Conservation (phyloP, 2,113 vertebrate species). For the Herpetotheres cachinnans region DNA sequence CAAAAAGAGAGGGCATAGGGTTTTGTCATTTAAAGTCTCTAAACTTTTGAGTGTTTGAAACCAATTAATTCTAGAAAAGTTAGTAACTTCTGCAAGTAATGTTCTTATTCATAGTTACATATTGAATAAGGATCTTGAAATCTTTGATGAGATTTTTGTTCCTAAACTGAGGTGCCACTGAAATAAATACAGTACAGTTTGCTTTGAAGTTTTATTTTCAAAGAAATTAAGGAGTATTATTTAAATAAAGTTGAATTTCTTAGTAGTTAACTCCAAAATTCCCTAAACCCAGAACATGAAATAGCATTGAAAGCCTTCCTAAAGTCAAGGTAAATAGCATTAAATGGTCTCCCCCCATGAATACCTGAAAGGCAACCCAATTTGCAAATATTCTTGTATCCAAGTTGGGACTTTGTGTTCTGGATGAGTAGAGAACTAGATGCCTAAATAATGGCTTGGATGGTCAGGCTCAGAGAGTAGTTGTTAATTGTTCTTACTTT, state of each 20-base stretch:
- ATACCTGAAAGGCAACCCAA: not conserved
- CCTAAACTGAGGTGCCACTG: not conserved
- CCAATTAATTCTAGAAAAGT: not conserved
- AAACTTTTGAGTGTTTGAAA: not conserved
- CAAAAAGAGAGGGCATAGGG: not conserved
- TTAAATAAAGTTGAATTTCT: not conserved
- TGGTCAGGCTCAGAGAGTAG: not conserved
- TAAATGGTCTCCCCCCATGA: not conserved
- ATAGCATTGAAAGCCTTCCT: not conserved
- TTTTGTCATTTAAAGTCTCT: not conserved
- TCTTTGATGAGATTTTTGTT: not conserved
- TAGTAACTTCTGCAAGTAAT: not conserved
- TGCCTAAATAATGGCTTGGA: not conserved
- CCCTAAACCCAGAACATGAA: not conserved
- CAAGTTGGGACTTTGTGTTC: not conserved
- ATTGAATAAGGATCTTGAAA: not conserved
- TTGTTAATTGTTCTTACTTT: not conserved
- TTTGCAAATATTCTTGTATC: not conserved
- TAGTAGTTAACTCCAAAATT: not conserved
- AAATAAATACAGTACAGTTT: not conserved
- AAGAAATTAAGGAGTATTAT: not conserved
- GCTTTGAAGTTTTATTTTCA: not conserved
- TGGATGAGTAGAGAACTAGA: not conserved
- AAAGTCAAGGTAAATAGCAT: not conserved
- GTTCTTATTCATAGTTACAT: not conserved